phyloP scores from a whole-genome alignment of 2,797 vertebrate species.

The Synanceia verrucosa region DNA sequence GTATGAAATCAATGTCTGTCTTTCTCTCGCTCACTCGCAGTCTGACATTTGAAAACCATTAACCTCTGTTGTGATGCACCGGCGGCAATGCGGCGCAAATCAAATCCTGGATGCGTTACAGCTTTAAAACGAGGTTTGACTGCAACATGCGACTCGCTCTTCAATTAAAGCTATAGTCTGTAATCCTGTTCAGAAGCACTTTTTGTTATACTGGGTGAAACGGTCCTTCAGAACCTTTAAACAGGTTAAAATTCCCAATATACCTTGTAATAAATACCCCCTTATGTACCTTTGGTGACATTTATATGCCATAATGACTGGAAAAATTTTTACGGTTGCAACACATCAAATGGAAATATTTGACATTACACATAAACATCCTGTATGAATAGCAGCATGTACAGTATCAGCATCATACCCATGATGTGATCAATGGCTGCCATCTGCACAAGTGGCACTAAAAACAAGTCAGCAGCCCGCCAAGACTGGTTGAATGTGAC shows the following conservation, averaged over 20 bases:
- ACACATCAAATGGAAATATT: neutral
- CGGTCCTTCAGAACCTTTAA: too few species aligned
- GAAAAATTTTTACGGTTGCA: neutral
- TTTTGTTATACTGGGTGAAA: too few species aligned
- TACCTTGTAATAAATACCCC: neutral
- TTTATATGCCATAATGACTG: neutral
- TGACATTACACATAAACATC: neutral
- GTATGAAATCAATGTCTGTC: constrained; percentile 5
- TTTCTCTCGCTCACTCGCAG: neutral
- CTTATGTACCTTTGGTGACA: neutral
- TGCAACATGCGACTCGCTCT: constrained; percentile 26
- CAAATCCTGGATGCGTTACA: constrained; percentile 37
- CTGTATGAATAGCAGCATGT: neutral
- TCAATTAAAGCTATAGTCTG: too few species aligned
- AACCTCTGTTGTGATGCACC: constrained; percentile 41
- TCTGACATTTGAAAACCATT: constrained; percentile 66
- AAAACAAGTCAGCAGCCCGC: too few species aligned
- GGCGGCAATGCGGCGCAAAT: constrained; percentile 29
- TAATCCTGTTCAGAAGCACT: too few species aligned
- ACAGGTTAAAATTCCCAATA: too few species aligned
- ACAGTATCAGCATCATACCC: too few species aligned
- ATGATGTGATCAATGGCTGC: neutral
- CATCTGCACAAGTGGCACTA: neutral
- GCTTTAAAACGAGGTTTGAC: constrained; percentile 46
- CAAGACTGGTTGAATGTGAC: too few species aligned